A percentile compares a stretch with the other conserved stretches of the same genome.
phyloP scores from a whole-genome alignment of 2,888 invertebrate genomes.

The Patella caerulea region DNA sequence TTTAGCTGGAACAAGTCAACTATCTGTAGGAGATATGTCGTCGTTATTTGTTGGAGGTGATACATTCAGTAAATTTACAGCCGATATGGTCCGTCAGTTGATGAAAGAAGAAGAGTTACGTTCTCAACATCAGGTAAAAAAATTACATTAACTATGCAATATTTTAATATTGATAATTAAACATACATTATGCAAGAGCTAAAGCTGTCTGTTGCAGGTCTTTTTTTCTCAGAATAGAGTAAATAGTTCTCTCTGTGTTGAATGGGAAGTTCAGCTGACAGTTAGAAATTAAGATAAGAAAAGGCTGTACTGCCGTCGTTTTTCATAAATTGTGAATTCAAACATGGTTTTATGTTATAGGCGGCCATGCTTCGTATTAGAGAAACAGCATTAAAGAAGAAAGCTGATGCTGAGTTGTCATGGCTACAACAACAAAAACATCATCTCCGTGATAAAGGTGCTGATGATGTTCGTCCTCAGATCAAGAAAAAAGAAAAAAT shows the following conservation, averaged over 20 bases:
- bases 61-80: conserved; percentile 70
- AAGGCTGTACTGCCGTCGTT: too few species aligned
- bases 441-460: conserved; percentile 75
- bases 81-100: conserved; percentile 70
- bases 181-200: too few species aligned
- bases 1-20: conserved; percentile 16
- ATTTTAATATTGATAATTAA: neutral
- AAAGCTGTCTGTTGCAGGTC: too few species aligned
- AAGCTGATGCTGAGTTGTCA: conserved; percentile 78
- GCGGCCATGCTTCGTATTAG: conserved; percentile 78
- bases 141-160: neutral
- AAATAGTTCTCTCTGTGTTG: too few species aligned
- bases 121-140: conserved; percentile 75
- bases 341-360: conserved; percentile 61
- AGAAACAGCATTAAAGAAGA: conserved; percentile 79
- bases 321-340: too few species aligned
- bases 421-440: conserved; percentile 80
- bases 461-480: conserved; percentile 75
- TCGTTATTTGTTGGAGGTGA: conserved; percentile 56
- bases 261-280: too few species aligned
- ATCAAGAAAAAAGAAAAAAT: conserved; percentile 79
- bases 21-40: conserved; percentile 39
- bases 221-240: too few species aligned
- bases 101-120: conserved; percentile 79
- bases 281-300: too few species aligned